Evolutionary conservation across 2,888 invertebrate genomes (phyloP), one percentile per base, ranked within the genome.

Genomic region (Papilio gigon): DNA sequence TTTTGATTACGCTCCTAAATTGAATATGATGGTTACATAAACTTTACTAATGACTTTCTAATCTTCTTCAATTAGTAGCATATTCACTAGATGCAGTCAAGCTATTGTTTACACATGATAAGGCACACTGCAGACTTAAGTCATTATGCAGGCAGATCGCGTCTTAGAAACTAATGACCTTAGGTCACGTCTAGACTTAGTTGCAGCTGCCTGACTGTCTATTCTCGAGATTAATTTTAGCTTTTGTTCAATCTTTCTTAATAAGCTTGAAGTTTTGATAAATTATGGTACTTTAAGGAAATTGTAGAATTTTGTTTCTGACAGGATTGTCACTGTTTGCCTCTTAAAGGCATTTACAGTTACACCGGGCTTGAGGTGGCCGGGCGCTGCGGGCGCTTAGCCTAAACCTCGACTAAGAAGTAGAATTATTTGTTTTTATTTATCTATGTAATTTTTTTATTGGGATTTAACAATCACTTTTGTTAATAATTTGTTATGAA

Each of bases 71-170:
- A 30, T 27, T 27, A n/a, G n/a, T n/a, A 30, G 9, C 2, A 8
- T n/a, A 37, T 4, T 37, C 12, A n/a, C n/a, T 5, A 27, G 27
- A 27, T 53, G 53, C 53, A 53, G 30, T 30, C 25, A 35, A 47
- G 35, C 35, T 20, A 14, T 56, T 53, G 27, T 56, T 22, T 27
- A 9, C 11, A 17, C 27, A 30, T n/a, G 25, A 56, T 65, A 65
- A 56, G 37, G 40, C 25, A 60, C 37, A 37, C 59, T n/a, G 20
- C 27, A 35, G 44, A 59, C 30, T 53, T 53, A 27, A n/a, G 37
- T 22, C 40, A 67, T 62, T 67, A 68, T 44, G 58, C 22, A 68
- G 53, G 63, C 62, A 58, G 35, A 63, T 63, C 62, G 8, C 35
- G 37, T 59, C 17, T 25, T 27, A 4, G 9, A 14, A 47, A 40